Evolutionary conservation across 2,797 vertebrate species (phyloP), one percentile per base, ranked within the genome.

Genomic region (Fistularia commersonii): DNA sequence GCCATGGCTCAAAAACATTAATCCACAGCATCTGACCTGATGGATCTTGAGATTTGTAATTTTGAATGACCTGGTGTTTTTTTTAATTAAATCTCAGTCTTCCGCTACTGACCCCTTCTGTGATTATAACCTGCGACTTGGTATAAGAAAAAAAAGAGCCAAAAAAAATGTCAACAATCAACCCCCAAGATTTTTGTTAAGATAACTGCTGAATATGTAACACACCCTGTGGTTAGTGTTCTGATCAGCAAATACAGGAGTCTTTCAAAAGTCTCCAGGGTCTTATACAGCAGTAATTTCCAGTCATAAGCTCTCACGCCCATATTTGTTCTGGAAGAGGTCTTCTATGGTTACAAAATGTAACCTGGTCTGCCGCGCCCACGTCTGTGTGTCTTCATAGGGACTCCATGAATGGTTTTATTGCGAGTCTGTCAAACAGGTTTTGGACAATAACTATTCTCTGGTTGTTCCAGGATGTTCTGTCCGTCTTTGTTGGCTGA

Each of bases 301-400:
- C 10, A 33, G 35, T 8, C 8, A 8, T 6, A 31, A 10, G 3
- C 31, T 36, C 6, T 39, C 23, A 23, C 37, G 2, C 12, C 11
- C 23, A 13, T 12, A 14, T 49, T 6, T 23, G 23, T 23, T 23
- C 23, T 2, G 23, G 23, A 23, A 23, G 4, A 69, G 51, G 36
- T 35, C 50, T 37, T 13, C 23, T 40, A 11, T 34, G 23, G 54
- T 31, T 45, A 4, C 36, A 57, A 32, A 42, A n/a, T 64, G 79
- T 74, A 81, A 88, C 50, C 46, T 7, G 48, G 65, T 8, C 51
- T 32, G 11, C 5, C 9, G 6, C 38, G 23, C 23, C 23, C 23
- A 23, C 23, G 23, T 4, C 23, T 23, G 23, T 2, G 23, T 23
- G 2, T 23, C 23, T 23, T 12, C 6, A 10, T 2, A n/a, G 8